phyloP scores from a whole-genome alignment of 2,888 invertebrate genomes.

The Allophyes oxyacanthae region DNA sequence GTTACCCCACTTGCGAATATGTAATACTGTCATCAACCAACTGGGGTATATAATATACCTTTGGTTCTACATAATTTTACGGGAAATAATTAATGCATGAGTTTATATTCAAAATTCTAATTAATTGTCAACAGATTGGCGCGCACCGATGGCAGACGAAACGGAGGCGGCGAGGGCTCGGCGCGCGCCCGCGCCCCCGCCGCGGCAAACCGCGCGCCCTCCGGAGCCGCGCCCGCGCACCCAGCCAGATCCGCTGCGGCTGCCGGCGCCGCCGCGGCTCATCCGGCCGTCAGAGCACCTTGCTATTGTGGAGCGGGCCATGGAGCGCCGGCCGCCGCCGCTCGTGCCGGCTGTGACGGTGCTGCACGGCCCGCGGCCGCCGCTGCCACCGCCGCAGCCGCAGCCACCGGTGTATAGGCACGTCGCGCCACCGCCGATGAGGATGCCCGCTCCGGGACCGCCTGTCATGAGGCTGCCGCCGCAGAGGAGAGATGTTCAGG shows the following conservation, averaged over 20 bases:
- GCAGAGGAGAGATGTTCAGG: constrained; percentile 83
- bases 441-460: constrained; percentile 79
- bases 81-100: no score
- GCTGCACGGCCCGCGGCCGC: constrained; percentile 72
- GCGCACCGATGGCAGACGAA: constrained; percentile 87
- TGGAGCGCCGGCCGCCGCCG: constrained; percentile 73
- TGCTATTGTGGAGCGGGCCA: constrained; percentile 73
- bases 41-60: no score
- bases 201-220: constrained; percentile 71
- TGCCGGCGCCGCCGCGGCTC: constrained; percentile 76
- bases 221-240: constrained; percentile 78
- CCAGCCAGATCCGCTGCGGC: constrained; percentile 38
- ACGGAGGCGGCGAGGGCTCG: constrained; percentile 82
- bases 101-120: not conserved
- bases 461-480: constrained; percentile 74
- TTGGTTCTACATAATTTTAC: no score
- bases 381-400: constrained; percentile 66
- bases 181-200: constrained; percentile 81
- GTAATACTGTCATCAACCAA: no score
- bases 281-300: constrained; percentile 84
- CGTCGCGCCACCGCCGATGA: constrained; percentile 77
- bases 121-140: constrained; percentile 80
- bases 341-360: constrained; percentile 75
- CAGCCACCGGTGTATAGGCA: constrained; percentile 73
- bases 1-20: no score